These are phyloP conservation scores for Gryon sp. DNA, from an alignment of 1,140 invertebrate species.

Conservation along the genomic window DNA sequence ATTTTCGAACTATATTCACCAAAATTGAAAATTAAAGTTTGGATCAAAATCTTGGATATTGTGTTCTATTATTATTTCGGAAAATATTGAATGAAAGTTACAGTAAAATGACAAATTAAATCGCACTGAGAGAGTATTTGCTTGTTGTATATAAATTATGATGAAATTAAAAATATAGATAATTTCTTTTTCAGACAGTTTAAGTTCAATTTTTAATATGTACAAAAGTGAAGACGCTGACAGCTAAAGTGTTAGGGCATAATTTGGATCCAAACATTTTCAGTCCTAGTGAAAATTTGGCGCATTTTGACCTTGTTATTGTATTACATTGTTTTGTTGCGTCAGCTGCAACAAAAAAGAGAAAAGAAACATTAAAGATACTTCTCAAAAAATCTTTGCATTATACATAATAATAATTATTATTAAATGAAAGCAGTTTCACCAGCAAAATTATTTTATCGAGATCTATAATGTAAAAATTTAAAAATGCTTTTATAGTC, in stretches of 20 bases:
- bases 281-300: conserved; percentile 56
- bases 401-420: too few relatives aligned
- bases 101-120: conserved; percentile 31
- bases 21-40: conserved; percentile 53
- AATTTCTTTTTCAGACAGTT: conserved; percentile 23
- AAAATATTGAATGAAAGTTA: conserved; percentile 16
- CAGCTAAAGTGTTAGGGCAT: conserved; percentile 26
- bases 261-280: conserved; percentile 56
- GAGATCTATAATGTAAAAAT: too few relatives aligned
- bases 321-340: conserved; percentile 31
- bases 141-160: conserved; percentile 41
- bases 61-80: conserved; percentile 8
- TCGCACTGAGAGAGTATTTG: conserved; percentile 43
- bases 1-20: conserved; percentile 34
- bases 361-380: conserved; percentile 4
- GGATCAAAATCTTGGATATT: conserved; percentile 51
- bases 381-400: too few relatives aligned
- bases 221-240: conserved; percentile 48
- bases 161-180: conserved; percentile 33
- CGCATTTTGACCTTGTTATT: conserved; percentile 29
- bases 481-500: too few relatives aligned
- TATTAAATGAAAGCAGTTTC: too few relatives aligned
- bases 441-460: too few relatives aligned
- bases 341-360: conserved; percentile 54
- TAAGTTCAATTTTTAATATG: conserved; percentile 29